These are phyloP conservation scores for Columbina picui DNA, from an alignment of 2,113 vertebrate genomes.

Conservation along the genomic window DNA sequence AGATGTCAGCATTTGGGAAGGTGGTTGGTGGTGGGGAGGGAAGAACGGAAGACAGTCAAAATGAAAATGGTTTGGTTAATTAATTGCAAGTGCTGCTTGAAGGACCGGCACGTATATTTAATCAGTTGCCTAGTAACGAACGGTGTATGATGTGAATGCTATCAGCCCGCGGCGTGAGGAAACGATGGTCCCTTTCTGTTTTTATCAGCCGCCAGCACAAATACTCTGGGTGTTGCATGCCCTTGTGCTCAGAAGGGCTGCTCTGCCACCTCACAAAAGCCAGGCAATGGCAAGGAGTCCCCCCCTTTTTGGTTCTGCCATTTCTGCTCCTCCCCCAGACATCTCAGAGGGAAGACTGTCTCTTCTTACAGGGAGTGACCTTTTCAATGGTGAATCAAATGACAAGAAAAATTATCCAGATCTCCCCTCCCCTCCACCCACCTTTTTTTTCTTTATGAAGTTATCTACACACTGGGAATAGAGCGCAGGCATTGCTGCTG, in stretches of 20 bases:
- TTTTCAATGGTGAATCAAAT: conserved; percentile 54
- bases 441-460: conserved; percentile 49
- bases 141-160: conserved; percentile 76
- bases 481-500: not conserved
- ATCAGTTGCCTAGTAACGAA: conserved; percentile 87
- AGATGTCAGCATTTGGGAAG: conserved; percentile 54
- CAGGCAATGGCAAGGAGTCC: not conserved
- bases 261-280: conserved; percentile 38
- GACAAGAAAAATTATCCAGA: conserved; percentile 60
- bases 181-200: conserved; percentile 68
- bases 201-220: conserved; percentile 38
- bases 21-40: conserved; percentile 25
- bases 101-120: conserved; percentile 82
- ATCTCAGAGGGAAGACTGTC: conserved; percentile 24
- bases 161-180: conserved; percentile 70
- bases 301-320: not conserved
- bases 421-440: conserved; percentile 45
- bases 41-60: conserved; percentile 71
- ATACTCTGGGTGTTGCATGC: not conserved
- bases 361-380: conserved; percentile 58
- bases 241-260: conserved; percentile 24
- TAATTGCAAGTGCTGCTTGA: conserved; percentile 81
- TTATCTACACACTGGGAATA: conserved; percentile 47
- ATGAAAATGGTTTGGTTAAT: conserved; percentile 83
- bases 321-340: conserved; percentile 20